Evolutionary conservation across 2,888 invertebrate genomes (phyloP).

Genomic region (Capitulum mitella): DNA sequence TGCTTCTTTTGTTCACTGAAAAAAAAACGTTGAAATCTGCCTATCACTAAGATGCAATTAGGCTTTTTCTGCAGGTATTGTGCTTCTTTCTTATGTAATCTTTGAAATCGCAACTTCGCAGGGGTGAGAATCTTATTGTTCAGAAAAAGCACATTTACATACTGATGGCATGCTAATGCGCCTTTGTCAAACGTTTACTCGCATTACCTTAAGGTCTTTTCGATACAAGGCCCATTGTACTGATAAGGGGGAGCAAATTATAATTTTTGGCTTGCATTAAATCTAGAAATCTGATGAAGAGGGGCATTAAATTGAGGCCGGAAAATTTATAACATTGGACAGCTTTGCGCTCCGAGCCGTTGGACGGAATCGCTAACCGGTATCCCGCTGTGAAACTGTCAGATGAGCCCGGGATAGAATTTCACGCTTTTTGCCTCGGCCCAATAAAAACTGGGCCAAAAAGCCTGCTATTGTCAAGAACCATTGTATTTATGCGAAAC

Average conservation of each 20-base stretch:
- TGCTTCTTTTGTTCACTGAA: too few relatives aligned
- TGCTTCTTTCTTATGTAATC: too few relatives aligned
- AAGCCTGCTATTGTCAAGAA: background rate
- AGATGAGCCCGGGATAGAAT: background rate
- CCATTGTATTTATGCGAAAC: slow-evolving; percentile 5
- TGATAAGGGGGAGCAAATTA: background rate
- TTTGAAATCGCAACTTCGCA: too few relatives aligned
- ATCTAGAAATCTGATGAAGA: background rate
- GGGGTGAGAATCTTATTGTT: too few relatives aligned
- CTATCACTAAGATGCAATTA: too few relatives aligned
- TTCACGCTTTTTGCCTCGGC: background rate
- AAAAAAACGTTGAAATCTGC: too few relatives aligned
- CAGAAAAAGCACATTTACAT: too few relatives aligned
- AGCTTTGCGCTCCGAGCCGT: background rate
- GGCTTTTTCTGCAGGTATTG: too few relatives aligned
- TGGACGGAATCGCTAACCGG: slow-evolving; percentile 7
- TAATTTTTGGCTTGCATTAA: background rate
- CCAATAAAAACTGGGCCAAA: slow-evolving; percentile 1
- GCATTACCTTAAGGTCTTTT: background rate
- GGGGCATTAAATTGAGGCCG: background rate
- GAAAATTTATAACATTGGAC: background rate
- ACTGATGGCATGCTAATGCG: background rate
- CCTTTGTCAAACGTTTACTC: background rate
- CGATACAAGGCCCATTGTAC: background rate
- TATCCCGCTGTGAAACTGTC: background rate